phyloP scores from a whole-genome alignment of 2,888 invertebrate species.

The Hedya salicella region DNA sequence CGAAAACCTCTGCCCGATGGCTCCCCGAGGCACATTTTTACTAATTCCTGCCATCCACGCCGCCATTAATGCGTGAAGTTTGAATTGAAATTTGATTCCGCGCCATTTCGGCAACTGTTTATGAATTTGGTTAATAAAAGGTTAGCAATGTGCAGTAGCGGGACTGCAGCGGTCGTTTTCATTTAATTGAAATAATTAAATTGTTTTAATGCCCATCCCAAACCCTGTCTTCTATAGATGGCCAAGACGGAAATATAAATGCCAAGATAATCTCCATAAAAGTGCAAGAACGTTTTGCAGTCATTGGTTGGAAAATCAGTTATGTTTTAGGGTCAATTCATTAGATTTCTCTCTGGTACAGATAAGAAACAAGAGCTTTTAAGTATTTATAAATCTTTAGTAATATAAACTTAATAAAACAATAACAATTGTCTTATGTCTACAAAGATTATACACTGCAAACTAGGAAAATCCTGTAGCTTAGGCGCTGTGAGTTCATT shows the following conservation, averaged over 20 bases:
- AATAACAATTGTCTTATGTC: no score
- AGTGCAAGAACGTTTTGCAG: no score
- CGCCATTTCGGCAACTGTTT: constrained; percentile 36
- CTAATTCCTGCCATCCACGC: constrained; percentile 31
- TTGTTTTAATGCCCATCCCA: neutral
- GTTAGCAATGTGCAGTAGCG: constrained; percentile 24
- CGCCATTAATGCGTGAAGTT: constrained; percentile 37
- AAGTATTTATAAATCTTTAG: no score
- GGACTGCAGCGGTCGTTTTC: neutral
- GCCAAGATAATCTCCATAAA: no score
- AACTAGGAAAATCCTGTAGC: no score
- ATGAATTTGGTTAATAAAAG: constrained; percentile 23
- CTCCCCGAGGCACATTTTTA: constrained; percentile 40
- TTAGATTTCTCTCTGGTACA: no score
- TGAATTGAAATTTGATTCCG: constrained; percentile 40
- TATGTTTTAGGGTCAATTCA: no score
- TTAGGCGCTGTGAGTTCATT: no score
- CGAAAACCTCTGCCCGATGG: constrained; percentile 1
- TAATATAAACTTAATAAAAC: no score
- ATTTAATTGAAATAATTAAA: constrained; percentile 19
- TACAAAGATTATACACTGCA: no score
- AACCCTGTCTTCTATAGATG: neutral
- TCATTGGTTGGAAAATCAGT: no score
- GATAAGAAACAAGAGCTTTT: no score
- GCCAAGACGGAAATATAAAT: neutral